A percentile compares a stretch with the other conserved stretches of the same genome.
Conservation (phyloP, 2,888 invertebrate species). For the Camptogramma bilineatum region DNA sequence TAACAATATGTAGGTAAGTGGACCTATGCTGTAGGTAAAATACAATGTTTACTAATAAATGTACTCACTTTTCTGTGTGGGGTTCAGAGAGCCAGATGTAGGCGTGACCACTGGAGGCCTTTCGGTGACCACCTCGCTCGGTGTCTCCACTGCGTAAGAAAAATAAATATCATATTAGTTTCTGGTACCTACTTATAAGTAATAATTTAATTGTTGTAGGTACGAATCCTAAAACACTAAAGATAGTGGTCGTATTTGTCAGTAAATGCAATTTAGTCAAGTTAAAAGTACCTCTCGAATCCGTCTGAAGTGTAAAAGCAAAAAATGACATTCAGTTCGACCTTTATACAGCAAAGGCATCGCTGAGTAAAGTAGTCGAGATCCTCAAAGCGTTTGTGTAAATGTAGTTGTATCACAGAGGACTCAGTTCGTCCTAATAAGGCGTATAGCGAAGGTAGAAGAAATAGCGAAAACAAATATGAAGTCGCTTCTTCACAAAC, state of each 20-base stretch:
- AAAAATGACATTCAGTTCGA: conserved; percentile 16
- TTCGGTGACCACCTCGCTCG: conserved; percentile 57
- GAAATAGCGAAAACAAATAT: conserved; percentile 63
- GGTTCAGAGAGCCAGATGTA: conserved; percentile 53
- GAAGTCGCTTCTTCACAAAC: conserved; percentile 63
- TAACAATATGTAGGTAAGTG: conserved; percentile 39
- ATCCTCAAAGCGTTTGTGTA: conserved; percentile 51
- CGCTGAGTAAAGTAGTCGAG: conserved; percentile 45
- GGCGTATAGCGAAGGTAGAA: conserved; percentile 54
- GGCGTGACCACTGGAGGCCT: conserved; percentile 64
- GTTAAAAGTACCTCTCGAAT: neutral
- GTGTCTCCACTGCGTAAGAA: conserved; percentile 56
- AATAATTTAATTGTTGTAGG: no score
- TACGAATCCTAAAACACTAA: neutral
- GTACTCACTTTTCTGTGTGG: conserved; percentile 71
- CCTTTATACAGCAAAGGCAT: conserved; percentile 32
- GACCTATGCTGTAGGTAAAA: conserved; percentile 11
- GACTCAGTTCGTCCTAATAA: conserved; percentile 56
- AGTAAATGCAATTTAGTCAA: neutral
- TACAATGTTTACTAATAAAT: conserved; percentile 28
- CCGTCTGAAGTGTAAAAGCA: conserved; percentile 1
- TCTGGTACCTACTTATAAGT: no score
- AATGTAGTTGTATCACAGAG: conserved; percentile 55
- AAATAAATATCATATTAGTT: conserved; percentile 2
- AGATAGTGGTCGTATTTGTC: neutral